A percentile compares a stretch with the other conserved stretches of the same genome.
phyloP scores from a whole-genome alignment of 2,888 invertebrate species.

The Eristalis arbustorum region DNA sequence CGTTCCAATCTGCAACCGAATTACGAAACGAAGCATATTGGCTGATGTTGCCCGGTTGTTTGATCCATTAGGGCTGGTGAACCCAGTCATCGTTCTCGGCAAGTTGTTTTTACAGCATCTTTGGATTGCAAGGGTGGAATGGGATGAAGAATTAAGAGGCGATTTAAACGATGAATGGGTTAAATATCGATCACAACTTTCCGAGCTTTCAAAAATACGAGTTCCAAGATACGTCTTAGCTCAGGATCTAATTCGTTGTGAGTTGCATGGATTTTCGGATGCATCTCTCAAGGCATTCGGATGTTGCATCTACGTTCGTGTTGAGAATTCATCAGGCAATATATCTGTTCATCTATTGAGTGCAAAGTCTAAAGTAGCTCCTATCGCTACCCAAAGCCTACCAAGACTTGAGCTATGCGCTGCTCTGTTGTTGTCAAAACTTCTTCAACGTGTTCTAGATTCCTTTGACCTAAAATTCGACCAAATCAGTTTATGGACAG shows the following conservation, averaged over 20 bases:
- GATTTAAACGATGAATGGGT: not conserved
- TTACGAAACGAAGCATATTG: conserved; percentile 50
- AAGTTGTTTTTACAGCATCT: not conserved
- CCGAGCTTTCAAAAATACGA: conserved; percentile 1
- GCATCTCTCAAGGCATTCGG: conserved; percentile 37
- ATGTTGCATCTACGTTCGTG: conserved; percentile 28
- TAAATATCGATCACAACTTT: conserved; percentile 5
- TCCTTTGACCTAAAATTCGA: conserved; percentile 26
- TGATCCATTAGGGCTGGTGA: conserved; percentile 9
- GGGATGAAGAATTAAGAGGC: not conserved
- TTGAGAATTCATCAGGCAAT: conserved; percentile 1
- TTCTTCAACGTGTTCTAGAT: conserved; percentile 17
- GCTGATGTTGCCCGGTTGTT: conserved; percentile 47
- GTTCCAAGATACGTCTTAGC: conserved; percentile 16
- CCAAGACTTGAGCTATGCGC: conserved; percentile 64
- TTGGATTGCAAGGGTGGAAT: not conserved
- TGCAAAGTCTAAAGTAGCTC: conserved; percentile 67
- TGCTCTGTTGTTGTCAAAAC: conserved; percentile 42
- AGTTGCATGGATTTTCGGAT: conserved; percentile 45
- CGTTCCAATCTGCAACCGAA: not conserved
- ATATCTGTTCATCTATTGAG: conserved; percentile 29
- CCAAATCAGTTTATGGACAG: conserved; percentile 42
- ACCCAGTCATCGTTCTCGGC: not conserved
- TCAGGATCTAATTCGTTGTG: not conserved
- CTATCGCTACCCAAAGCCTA: conserved; percentile 57